Evolutionary conservation across 2,888 invertebrate species (phyloP).

Genomic region (Hirtodrosophila trivittata): DNA sequence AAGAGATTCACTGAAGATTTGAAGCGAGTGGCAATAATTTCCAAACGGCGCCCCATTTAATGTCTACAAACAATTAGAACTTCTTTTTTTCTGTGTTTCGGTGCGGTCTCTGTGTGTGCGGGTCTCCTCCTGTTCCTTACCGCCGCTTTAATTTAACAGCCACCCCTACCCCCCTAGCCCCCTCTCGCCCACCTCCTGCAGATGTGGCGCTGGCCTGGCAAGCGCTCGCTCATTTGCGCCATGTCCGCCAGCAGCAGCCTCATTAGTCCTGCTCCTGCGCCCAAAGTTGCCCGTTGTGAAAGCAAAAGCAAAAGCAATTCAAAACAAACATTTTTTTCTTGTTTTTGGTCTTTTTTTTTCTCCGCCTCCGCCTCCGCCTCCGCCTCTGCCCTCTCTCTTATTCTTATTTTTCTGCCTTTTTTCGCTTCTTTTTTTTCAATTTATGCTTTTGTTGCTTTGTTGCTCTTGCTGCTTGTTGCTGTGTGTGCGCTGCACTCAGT

Average conservation of each 20-base stretch:
- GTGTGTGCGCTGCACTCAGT: conserved; percentile 19
- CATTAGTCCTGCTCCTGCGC: conserved; percentile 59
- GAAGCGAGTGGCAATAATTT: conserved; percentile 70
- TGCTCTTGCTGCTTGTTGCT: conserved; percentile 7
- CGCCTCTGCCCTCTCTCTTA: neutral
- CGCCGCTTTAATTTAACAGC: conserved; percentile 52
- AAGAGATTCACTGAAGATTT: conserved; percentile 47
- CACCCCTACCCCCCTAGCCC: neutral
- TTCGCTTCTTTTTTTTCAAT: conserved; percentile 44
- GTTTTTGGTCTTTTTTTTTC: neutral
- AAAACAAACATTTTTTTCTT: conserved; percentile 54
- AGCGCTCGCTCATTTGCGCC: conserved; percentile 51
- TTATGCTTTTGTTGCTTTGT: conserved; percentile 43
- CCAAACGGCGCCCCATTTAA: conserved; percentile 74
- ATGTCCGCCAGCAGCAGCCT: conserved; percentile 63
- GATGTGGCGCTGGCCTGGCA: conserved; percentile 2
- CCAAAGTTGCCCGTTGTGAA: conserved; percentile 49
- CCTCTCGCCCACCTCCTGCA: neutral
- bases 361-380: neutral
- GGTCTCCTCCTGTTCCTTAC: conserved; percentile 24
- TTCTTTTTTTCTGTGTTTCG: conserved; percentile 33
- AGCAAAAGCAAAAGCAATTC: conserved; percentile 56
- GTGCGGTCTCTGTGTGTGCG: conserved; percentile 27
- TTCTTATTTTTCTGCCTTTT: too few relatives aligned
- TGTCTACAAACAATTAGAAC: conserved; percentile 76